These are phyloP conservation scores for Diorhabda carinulata DNA, from an alignment of 1,140 invertebrate genomes.

Conservation along the genomic window DNA sequence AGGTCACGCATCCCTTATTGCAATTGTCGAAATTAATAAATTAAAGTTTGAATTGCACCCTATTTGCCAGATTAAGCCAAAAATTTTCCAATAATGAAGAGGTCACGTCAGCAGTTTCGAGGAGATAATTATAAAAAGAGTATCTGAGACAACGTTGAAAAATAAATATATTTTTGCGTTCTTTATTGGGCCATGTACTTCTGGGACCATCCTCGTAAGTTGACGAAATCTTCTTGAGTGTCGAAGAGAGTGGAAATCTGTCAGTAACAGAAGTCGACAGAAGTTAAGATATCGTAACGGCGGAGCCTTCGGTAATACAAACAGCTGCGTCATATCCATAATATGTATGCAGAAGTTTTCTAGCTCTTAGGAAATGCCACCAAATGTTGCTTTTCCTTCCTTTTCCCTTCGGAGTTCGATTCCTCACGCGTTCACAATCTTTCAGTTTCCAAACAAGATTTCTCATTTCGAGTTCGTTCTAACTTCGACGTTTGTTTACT, in stretches of 20 bases:
- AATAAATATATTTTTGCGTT: no score
- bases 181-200: no score
- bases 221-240: no score
- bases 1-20: no score
- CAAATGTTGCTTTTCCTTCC: not conserved
- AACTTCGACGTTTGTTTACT: not conserved
- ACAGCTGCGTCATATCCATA: not conserved
- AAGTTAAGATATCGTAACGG: not conserved
- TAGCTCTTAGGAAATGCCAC: not conserved
- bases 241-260: not conserved
- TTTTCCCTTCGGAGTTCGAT: not conserved
- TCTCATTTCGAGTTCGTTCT: not conserved
- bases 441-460: slow-evolving; percentile 1
- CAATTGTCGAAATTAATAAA: no score
- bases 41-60: no score
- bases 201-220: no score
- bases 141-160: no score
- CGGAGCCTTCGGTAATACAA: not conserved
- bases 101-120: no score
- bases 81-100: no score
- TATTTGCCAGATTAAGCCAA: no score
- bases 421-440: not conserved
- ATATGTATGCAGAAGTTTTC: not conserved
- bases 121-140: no score
- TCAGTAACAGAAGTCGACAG: not conserved